Base-by-base conservation (phyloP, 2,113 vertebrate genomes). In the Tachycineta bicolor region DNA sequence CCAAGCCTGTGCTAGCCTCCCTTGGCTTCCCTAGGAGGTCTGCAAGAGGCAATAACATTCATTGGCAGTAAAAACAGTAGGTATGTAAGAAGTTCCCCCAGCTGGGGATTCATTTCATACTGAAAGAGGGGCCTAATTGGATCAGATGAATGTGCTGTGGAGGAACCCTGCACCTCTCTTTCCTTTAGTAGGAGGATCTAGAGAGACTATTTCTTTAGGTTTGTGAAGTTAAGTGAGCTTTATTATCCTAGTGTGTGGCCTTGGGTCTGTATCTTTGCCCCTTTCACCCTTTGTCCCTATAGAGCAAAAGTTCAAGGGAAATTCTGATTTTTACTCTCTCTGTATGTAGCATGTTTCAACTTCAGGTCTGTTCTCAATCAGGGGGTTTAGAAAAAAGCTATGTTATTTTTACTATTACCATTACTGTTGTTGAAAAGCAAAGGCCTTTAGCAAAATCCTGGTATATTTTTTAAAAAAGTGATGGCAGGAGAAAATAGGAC, bases 161-260 rank as follows among this genome's bases (percentile, higher is more conserved):
- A 86, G 47, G 47, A 77, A 24, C 26, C 34, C 59, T 69, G 83
- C 28, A 67, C 15, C 28, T 65, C 29, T 80, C 33, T 86, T 86
- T 76, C 67, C 63, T 89, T 87, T 94, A 37, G 22, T 53, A 22
- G 37, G 41, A 28, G 24, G 81, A 77, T 70, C 41, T 70, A 60
- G 37, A 87, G 55, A 90, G 37, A 67, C 74, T 87, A 14, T n/a
- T 74, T 91, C 77, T 93, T 78, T 58, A 64, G 18, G 26, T 52
- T 23, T 79, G 39, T 92, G 88, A 85, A 85, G 88, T 94, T 79
- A 91, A 91, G 58, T 76, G 65, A 85, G 53, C 23, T 79, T 84
- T 94, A 70, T 90, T 93, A 92, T 59, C 46, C 50, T 39, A 70
- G 24, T 65, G 28, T 75, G 52, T 89, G 85, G 87, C 52, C 70